Percentiles rank a stretch among this genome's conserved stretches.
Evolutionary conservation across 92 coral and sea anemone genomes (phyloP).

Genomic region (Palythoa grandiflora): DNA sequence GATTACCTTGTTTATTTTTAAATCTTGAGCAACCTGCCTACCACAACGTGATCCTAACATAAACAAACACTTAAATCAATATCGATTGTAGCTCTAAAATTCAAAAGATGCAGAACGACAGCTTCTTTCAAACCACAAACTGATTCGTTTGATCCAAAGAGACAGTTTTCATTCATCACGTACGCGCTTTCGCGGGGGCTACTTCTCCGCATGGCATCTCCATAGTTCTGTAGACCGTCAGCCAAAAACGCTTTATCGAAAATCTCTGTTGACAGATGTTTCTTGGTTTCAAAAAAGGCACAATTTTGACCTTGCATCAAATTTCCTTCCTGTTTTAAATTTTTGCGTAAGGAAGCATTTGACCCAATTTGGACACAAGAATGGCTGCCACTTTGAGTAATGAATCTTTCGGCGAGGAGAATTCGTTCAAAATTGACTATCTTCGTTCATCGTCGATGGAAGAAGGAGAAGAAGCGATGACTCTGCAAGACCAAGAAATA

Average conservation of each 20-base stretch:
- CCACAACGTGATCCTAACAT: constrained; percentile 37
- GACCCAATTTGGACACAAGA: background rate
- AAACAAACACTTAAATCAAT: constrained; percentile 42
- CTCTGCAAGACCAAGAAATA: constrained; percentile 76
- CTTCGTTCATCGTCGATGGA: constrained; percentile 29
- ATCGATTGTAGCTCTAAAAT: background rate
- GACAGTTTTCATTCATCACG: background rate
- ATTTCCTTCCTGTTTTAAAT: constrained; percentile 42
- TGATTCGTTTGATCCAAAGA: constrained; percentile 19
- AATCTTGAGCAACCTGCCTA: constrained; percentile 33
- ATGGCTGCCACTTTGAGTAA: constrained; percentile 41
- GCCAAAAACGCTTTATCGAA: background rate
- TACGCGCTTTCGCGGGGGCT: background rate
- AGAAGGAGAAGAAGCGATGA: constrained; percentile 60
- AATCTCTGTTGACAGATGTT: constrained; percentile 32
- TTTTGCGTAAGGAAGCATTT: background rate
- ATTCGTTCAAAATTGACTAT: constrained; percentile 31
- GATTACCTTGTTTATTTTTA: constrained; percentile 5
- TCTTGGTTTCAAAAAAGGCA: constrained; percentile 21
- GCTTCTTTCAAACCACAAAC: constrained; percentile 31
- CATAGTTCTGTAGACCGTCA: background rate
- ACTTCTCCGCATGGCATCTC: background rate
- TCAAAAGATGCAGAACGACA: background rate
- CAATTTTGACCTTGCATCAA: constrained; percentile 43
- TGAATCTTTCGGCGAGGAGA: constrained; percentile 32